These are phyloP conservation scores for Drosophila takahashii DNA, from an alignment of 1,140 invertebrate species.

Conservation along the genomic window DNA sequence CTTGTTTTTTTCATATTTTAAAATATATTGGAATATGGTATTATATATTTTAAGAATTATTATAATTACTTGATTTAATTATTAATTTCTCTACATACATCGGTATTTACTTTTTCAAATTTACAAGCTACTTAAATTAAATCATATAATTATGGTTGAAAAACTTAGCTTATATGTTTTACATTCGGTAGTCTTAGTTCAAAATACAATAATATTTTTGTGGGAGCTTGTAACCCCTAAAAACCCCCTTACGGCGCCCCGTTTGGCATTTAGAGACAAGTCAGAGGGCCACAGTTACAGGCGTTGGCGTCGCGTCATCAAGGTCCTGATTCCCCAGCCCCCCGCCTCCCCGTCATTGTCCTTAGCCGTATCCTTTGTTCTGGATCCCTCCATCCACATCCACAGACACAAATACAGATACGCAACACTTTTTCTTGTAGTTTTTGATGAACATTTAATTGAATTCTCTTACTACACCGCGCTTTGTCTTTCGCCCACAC, in stretches of 20 bases:
- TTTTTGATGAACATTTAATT: conserved; percentile 83
- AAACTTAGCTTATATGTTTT: too few species aligned
- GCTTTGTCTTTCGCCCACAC: conserved; percentile 53
- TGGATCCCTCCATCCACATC: conserved; percentile 8
- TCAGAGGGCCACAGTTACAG: conserved; percentile 41
- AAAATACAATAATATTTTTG: neutral
- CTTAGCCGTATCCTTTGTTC: conserved; percentile 49
- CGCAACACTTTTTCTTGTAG: conserved; percentile 71
- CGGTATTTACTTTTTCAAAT: too few species aligned
- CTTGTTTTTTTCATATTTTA: too few species aligned
- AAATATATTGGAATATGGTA: too few species aligned
- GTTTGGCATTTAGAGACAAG: conserved; percentile 24
- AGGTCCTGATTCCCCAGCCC: conserved; percentile 4
- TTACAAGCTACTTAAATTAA: too few species aligned
- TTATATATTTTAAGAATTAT: too few species aligned
- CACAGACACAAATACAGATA: conserved; percentile 16
- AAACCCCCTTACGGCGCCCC: neutral
- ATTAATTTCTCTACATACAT: too few species aligned
- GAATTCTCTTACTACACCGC: conserved; percentile 64
- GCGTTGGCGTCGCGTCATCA: conserved; percentile 37
- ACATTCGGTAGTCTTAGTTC: too few species aligned
- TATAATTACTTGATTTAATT: too few species aligned
- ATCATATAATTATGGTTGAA: too few species aligned
- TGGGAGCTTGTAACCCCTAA: too few species aligned
- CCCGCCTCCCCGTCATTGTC: conserved; percentile 13